A percentile compares a stretch with the other conserved stretches of the same genome.
Evolutionary conservation across 1,140 invertebrate genomes (phyloP).

Genomic region (Drosophila bifasciata): DNA sequence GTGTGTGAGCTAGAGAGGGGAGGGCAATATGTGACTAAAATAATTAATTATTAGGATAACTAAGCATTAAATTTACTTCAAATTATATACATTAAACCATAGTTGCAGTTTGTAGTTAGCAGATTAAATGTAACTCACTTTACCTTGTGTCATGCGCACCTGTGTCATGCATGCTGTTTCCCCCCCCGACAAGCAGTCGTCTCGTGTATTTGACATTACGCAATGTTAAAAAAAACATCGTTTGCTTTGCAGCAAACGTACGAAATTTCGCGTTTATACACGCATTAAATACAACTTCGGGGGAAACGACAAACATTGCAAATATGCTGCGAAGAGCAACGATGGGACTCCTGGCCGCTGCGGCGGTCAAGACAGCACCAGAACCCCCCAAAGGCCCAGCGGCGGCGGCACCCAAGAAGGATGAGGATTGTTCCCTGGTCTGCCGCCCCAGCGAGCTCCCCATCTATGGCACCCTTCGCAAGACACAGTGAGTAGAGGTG

Average conservation of each 20-base stretch:
- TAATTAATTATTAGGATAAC: too few relatives aligned
- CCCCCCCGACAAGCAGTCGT: constrained; percentile 57
- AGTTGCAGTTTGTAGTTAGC: too few relatives aligned
- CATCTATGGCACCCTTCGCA: constrained; percentile 64
- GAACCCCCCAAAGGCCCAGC: constrained; percentile 6
- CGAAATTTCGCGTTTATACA: constrained; percentile 37
- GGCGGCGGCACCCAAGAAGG: neutral
- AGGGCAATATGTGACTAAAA: too few relatives aligned
- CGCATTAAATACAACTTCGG: neutral
- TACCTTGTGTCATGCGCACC: too few relatives aligned
- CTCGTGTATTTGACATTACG: constrained; percentile 59
- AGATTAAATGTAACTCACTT: too few relatives aligned
- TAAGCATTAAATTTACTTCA: too few relatives aligned
- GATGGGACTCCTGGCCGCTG: constrained; percentile 61
- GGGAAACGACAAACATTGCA: constrained; percentile 17
- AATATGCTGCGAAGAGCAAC: constrained; percentile 73
- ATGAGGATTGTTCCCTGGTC: constrained; percentile 36
- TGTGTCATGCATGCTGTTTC: too few relatives aligned
- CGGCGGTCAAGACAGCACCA: constrained; percentile 35
- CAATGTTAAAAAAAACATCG: constrained; percentile 58
- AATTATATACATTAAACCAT: too few relatives aligned
- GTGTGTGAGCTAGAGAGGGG: too few relatives aligned
- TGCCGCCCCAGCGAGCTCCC: constrained; percentile 76
- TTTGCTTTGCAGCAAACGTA: constrained; percentile 33
- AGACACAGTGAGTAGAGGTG: constrained; percentile 29